A percentile compares a stretch with the other conserved stretches of the same genome.
Evolutionary conservation across 2,888 invertebrate species (phyloP).

Genomic region (Drosophila mayaguana): DNA sequence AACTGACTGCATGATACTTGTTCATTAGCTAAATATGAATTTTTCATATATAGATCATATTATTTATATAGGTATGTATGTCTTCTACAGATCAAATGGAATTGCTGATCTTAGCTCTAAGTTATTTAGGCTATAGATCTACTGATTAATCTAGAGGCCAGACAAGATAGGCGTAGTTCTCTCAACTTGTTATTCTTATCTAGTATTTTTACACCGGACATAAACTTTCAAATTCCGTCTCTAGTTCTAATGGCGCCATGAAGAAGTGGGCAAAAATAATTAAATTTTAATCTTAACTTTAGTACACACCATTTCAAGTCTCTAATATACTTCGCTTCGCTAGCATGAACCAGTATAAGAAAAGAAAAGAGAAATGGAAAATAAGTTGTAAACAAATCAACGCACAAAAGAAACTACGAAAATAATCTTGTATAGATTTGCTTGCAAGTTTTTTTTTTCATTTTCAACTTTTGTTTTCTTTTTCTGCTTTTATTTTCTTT

Average conservation of each 20-base stretch:
- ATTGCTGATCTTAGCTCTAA: neutral
- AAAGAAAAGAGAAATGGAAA: constrained; percentile 40
- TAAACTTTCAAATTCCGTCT: neutral
- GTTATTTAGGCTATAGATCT: neutral
- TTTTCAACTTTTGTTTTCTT: constrained; percentile 25
- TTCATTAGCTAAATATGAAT: neutral
- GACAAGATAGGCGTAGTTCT: neutral
- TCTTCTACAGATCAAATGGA: neutral
- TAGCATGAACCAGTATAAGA: neutral
- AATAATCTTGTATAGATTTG: constrained; percentile 78
- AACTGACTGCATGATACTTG: neutral
- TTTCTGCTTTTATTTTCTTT: constrained; percentile 20
- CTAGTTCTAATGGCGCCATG: neutral
- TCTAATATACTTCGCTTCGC: neutral
- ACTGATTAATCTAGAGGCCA: neutral
- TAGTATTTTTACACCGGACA: neutral
- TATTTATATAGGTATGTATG: neutral
- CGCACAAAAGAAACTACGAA: constrained; percentile 79
- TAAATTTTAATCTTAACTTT: neutral
- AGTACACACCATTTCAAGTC: neutral
- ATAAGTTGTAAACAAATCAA: constrained; percentile 81
- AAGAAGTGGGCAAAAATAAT: neutral
- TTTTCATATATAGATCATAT: neutral
- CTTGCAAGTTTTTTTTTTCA: constrained; percentile 32
- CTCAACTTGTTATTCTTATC: neutral